Evolutionary conservation across 1,140 invertebrate genomes (phyloP).

Genomic region (Danaus plexippus): DNA sequence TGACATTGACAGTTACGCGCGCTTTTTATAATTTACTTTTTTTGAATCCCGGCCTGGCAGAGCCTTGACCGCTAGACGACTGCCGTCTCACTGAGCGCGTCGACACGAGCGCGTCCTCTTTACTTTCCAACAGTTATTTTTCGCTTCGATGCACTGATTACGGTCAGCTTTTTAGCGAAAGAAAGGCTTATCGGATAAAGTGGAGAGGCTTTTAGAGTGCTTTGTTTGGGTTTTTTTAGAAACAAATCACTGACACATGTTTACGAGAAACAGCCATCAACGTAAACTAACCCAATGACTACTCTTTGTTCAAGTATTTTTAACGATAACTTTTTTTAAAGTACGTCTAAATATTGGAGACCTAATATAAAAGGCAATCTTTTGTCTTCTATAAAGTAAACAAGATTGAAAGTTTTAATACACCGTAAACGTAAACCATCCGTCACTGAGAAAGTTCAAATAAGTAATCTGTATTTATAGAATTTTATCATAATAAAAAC

Average conservation of each 20-base stretch:
- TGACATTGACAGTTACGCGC: conserved; percentile 48
- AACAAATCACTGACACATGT: too few relatives aligned
- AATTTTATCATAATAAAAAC: too few relatives aligned
- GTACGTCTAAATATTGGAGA: too few relatives aligned
- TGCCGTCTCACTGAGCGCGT: conserved; percentile 52
- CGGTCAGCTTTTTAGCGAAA: conserved; percentile 52
- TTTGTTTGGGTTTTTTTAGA: conserved; percentile 20
- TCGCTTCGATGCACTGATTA: conserved; percentile 61
- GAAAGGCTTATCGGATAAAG: conserved; percentile 34
- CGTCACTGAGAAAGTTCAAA: too few relatives aligned
- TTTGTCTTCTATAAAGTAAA: too few relatives aligned
- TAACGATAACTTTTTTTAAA: too few relatives aligned
- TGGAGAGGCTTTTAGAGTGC: conserved; percentile 25
- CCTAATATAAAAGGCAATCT: too few relatives aligned
- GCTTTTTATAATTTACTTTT: conserved; percentile 49
- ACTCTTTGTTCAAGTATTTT: too few relatives aligned
- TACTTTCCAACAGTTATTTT: conserved; percentile 54
- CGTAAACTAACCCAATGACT: conserved; percentile 1
- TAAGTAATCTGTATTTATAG: too few relatives aligned
- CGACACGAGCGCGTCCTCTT: conserved; percentile 36
- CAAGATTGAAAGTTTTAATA: too few relatives aligned
- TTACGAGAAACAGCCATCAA: conserved; percentile 3
- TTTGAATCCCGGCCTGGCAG: conserved; percentile 38
- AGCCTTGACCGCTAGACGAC: conserved; percentile 64
- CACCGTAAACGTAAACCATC: too few relatives aligned